Base-by-base conservation (phyloP, 1,140 invertebrate species). In the Matsumurasca onukii region DNA sequence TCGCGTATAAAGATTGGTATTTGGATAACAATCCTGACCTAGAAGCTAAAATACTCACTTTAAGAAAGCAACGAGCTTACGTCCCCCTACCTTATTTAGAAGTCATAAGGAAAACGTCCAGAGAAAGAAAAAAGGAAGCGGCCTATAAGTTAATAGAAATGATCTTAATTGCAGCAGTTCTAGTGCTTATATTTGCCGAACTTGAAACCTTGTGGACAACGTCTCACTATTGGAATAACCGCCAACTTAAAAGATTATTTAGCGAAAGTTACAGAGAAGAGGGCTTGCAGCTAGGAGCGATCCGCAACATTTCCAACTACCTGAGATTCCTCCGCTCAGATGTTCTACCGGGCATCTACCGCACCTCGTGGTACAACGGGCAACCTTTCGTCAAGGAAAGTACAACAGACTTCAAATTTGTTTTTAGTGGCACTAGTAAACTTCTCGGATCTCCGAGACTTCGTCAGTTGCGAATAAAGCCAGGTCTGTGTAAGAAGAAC, bases 161-260 rank as follows among this genome's bases (percentile, higher is more conserved):
- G n/a, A 12, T 51, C 3, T 3, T 51, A 22, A 22, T 51, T 3
- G 49, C 3, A 5, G 5, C n/a, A 3, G 17, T 51, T 20, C 17
- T 22, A 3, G 24, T 51, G 5, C n/a, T 51, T 17, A 20, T 51
- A 20, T 20, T 51, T 3, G n/a, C 24, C 24, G 17, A 51, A 20
- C n/a, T 17, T n/a, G n/a, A 22, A 20, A 51, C 49, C 17, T n/a
- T 51, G 49, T 51, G 49, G 49, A 51, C 49, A 51, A 51, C 49
- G 3, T 20, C 5, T 20, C 24, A 51, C 24, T 51, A 51, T n/a
- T 51, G 49, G 49, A 5, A 51, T 51, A 51, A 51, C 24, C n/a
- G 3, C 3, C 5, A 3, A 5, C 5, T 51, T 22, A 51, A 51
- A 20, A 3, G 3, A 3, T 20, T 51, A 20, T 12, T 20, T 5